These are phyloP conservation scores for Leucoma salicis DNA, from an alignment of 2,888 invertebrate species.

Conservation along the genomic window DNA sequence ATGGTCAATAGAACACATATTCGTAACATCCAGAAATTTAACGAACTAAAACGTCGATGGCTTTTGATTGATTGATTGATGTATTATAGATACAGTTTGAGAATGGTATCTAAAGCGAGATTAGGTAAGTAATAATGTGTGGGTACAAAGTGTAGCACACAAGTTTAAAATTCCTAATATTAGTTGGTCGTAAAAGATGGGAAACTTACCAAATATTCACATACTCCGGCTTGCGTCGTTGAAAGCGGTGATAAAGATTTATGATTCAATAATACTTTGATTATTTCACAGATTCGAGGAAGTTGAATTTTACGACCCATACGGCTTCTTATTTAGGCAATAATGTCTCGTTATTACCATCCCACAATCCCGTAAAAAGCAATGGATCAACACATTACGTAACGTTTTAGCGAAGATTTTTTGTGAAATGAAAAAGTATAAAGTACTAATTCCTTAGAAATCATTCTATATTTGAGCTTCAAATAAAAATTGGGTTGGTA, in stretches of 20 bases:
- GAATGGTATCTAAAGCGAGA: constrained; percentile 9
- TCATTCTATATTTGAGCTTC: constrained; percentile 17
- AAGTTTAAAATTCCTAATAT: constrained; percentile 22
- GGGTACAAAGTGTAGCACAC: not conserved
- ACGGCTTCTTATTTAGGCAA: constrained; percentile 68
- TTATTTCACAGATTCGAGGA: constrained; percentile 74
- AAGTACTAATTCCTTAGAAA: constrained; percentile 19
- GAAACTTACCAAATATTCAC: constrained; percentile 70
- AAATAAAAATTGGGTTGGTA: constrained; percentile 12
- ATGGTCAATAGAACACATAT: constrained; percentile 6
- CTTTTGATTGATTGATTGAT: constrained; percentile 25
- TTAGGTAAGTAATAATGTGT: not conserved
- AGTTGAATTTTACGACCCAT: constrained; percentile 70
- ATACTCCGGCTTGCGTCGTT: constrained; percentile 50
- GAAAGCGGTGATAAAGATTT: constrained; percentile 72
- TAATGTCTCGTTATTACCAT: constrained; percentile 61
- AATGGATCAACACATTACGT: constrained; percentile 49
- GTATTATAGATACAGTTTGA: constrained; percentile 13
- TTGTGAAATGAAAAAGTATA: constrained; percentile 13
- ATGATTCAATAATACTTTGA: constrained; percentile 75
- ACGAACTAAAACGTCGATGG: constrained; percentile 17
- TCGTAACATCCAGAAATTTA: constrained; percentile 14
- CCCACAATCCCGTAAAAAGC: constrained; percentile 44
- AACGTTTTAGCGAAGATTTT: constrained; percentile 26
- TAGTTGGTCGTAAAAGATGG: constrained; percentile 43